Evolutionary conservation across 1,140 invertebrate genomes (phyloP), one percentile per base, ranked within the genome.

Genomic region (Elymnias hypermnestra): DNA sequence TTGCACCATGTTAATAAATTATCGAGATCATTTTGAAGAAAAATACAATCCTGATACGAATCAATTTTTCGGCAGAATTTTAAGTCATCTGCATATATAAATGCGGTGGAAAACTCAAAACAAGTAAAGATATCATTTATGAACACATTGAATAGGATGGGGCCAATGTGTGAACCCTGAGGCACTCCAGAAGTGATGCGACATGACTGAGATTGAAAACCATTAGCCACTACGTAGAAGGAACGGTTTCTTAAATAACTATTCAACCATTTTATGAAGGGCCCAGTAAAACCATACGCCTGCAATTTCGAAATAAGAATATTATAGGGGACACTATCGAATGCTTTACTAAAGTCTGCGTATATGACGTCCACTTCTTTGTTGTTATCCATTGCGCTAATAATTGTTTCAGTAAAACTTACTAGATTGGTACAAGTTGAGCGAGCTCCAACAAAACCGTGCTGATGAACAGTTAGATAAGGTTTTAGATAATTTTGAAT

Each of bases 91-190:
- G 57, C 10, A 42, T 21, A 21, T 6, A 21, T 21, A 21, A 21
- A 21, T 4, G 6, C 19, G 19, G 19, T 4, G 19, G 19, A 49
- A 18, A 15, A 45, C 6, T 21, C 28, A 13, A 60, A 47, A 21
- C 35, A 47, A 4, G 14, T 4, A 2, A 22, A 10, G 12, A 56
- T n/a, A 37, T 60, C 52, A 35, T 60, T 60, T 5, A 55, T 38
- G 21, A 60, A 60, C 2, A 53, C 47, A n/a, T n/a, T n/a, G n/a
- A n/a, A n/a, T n/a, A n/a, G n/a, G n/a, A n/a, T n/a, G n/a, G n/a
- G n/a, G n/a, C n/a, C n/a, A 7, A 60, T 23, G 40, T 53, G 49
- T 0, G 58, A 61, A 1, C 50, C 58, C 17, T 61, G 58, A 0
- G 53, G 53, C 8, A 61, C 46, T 6, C 53, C 36, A 23, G 57